Percentiles rank a stretch among this genome's conserved stretches.
These are phyloP conservation scores for Cylloceria caligata DNA, from an alignment of 2,888 invertebrate genomes.

Conservation along the genomic window DNA sequence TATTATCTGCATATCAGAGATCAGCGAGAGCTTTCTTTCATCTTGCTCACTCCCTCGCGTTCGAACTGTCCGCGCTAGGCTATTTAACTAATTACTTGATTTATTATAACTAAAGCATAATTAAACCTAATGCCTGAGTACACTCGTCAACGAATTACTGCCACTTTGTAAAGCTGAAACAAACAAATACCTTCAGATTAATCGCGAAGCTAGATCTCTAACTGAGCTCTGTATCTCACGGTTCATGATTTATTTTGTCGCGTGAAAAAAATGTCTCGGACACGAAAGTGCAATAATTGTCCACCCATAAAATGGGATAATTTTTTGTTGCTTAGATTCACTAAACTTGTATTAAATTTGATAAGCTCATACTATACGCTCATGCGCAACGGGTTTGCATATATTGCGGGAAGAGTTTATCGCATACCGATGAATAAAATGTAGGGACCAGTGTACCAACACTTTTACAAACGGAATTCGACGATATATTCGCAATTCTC, in stretches of 20 bases:
- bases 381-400: too few relatives aligned
- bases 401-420: neutral
- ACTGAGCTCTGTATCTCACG: neutral
- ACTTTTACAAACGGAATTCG: neutral
- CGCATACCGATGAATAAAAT: constrained; percentile 5
- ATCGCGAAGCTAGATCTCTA: neutral
- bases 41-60: constrained; percentile 14
- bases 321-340: too few relatives aligned
- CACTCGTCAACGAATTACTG: constrained; percentile 31
- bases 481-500: constrained; percentile 29
- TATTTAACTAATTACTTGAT: constrained; percentile 56
- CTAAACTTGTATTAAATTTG: too few relatives aligned
- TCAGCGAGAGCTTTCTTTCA: constrained; percentile 34
- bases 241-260: too few relatives aligned
- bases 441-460: neutral
- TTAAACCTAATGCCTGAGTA: constrained; percentile 21
- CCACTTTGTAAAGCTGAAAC: constrained; percentile 22
- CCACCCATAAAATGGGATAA: too few relatives aligned
- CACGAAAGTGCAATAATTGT: too few relatives aligned
- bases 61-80: neutral
- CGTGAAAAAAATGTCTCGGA: too few relatives aligned
- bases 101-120: constrained; percentile 52
- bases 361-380: too few relatives aligned
- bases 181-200: constrained; percentile 35
- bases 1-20: constrained; percentile 61